These are phyloP conservation scores for Cacoxenus indagator DNA, from an alignment of 2,888 invertebrate genomes.

Conservation along the genomic window DNA sequence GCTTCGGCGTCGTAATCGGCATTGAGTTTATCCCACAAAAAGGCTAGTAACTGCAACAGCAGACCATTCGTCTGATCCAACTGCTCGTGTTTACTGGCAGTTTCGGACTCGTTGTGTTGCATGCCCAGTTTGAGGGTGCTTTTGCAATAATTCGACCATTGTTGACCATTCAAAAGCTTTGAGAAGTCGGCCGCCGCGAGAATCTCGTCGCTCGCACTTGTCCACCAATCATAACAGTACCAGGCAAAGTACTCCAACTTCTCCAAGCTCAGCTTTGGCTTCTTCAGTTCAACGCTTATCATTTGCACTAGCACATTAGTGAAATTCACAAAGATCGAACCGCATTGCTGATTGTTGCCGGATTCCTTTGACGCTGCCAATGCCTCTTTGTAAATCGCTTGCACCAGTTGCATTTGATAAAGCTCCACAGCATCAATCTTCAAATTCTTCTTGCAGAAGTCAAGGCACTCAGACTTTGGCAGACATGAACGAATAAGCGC, in stretches of 20 bases:
- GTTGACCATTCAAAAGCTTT: slow-evolving; percentile 69
- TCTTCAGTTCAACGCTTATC: slow-evolving; percentile 67
- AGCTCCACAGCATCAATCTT: slow-evolving; percentile 76
- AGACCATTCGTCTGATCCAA: slow-evolving; percentile 69
- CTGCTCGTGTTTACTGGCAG: slow-evolving; percentile 31
- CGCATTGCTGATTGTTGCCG: slow-evolving; percentile 61
- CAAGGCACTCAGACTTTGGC: slow-evolving; percentile 74
- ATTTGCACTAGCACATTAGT: slow-evolving; percentile 73
- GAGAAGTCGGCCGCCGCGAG: slow-evolving; percentile 44
- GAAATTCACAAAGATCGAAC: slow-evolving; percentile 73
- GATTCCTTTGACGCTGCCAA: slow-evolving; percentile 60
- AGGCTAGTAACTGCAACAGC: slow-evolving; percentile 74
- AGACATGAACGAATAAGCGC: slow-evolving; percentile 76
- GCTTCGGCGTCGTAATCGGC: slow-evolving; percentile 67
- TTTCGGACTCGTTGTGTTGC: slow-evolving; percentile 65
- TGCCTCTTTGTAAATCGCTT: slow-evolving; percentile 74
- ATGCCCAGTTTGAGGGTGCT: slow-evolving; percentile 78
- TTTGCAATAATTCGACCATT: slow-evolving; percentile 76
- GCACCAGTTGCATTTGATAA: slow-evolving; percentile 74
- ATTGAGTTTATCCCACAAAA: slow-evolving; percentile 75
- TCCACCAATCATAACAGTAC: slow-evolving; percentile 65
- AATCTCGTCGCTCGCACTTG: neutral
- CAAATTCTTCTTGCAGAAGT: slow-evolving; percentile 74
- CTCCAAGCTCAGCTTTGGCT: slow-evolving; percentile 72
- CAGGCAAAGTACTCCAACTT: slow-evolving; percentile 68